Evolutionary conservation across 2,888 invertebrate genomes (phyloP).

Genomic region (Erebia palarica): DNA sequence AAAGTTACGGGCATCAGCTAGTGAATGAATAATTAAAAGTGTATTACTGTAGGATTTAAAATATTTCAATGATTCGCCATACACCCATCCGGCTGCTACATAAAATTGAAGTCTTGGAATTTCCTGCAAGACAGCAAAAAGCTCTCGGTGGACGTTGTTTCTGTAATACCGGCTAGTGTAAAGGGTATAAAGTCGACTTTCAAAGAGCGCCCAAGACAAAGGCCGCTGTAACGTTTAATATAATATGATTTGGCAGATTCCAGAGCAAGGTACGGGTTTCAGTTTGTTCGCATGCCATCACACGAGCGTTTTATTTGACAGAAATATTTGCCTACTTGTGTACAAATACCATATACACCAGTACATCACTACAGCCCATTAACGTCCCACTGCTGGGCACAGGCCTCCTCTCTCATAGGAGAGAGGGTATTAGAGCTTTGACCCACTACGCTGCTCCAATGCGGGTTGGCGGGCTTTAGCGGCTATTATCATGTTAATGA

Average conservation of each 20-base stretch:
- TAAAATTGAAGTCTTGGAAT: conserved; percentile 68
- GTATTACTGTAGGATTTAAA: conserved; percentile 14
- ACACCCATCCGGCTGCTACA: conserved; percentile 59
- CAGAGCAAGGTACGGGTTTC: conserved; percentile 51
- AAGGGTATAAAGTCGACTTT: conserved; percentile 58
- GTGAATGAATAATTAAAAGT: conserved; percentile 1
- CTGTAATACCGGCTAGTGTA: conserved; percentile 48
- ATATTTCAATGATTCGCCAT: conserved; percentile 27
- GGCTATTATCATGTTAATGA: too few species aligned
- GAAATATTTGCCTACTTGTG: conserved; percentile 32
- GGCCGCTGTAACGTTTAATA: conserved; percentile 56
- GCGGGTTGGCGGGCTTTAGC: too few species aligned
- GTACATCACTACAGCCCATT: too few species aligned
- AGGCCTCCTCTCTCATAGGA: too few species aligned
- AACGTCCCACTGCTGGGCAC: too few species aligned
- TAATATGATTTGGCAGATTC: conserved; percentile 56
- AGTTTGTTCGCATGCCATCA: conserved; percentile 60
- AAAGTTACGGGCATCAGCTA: background rate
- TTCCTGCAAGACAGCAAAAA: conserved; percentile 68
- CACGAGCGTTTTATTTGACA: conserved; percentile 59
- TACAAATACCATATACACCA: too few species aligned
- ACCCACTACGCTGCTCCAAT: too few species aligned
- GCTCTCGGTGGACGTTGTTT: conserved; percentile 42
- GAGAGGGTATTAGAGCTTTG: too few species aligned
- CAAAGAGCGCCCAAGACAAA: conserved; percentile 45